Evolutionary conservation across 1,140 invertebrate genomes (phyloP).

Genomic region (Drosophila lacertosa): DNA sequence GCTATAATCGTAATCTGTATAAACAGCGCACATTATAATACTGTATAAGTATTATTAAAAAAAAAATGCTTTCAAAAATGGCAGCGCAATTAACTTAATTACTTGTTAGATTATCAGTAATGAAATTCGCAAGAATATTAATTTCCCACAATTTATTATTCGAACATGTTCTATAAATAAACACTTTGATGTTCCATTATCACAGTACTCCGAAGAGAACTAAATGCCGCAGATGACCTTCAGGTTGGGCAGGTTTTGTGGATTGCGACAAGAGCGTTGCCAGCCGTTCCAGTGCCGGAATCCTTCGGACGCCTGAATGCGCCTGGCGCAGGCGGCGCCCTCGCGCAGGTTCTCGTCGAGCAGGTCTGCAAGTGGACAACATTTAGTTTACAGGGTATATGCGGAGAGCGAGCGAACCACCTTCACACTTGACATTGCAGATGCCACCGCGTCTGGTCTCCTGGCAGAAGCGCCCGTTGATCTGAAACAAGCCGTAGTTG

Average conservation of each 20-base stretch:
- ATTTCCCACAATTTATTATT: too few species aligned
- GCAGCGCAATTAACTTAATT: too few species aligned
- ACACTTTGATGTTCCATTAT: too few species aligned
- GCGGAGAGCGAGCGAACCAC: slow-evolving; percentile 31
- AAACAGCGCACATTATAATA: too few species aligned
- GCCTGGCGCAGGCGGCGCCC: slow-evolving; percentile 88
- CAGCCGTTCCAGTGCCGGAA: slow-evolving; percentile 89
- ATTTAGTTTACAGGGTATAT: neutral
- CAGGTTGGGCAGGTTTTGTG: slow-evolving; percentile 86
- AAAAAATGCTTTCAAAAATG: too few species aligned
- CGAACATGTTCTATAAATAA: too few species aligned
- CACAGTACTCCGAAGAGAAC: neutral
- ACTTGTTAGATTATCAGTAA: too few species aligned
- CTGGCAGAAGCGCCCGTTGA: slow-evolving; percentile 64
- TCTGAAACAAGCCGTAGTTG: slow-evolving; percentile 88
- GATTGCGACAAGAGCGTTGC: slow-evolving; percentile 87
- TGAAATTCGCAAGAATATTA: too few species aligned
- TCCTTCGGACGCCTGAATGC: slow-evolving; percentile 86
- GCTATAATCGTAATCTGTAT: too few species aligned
- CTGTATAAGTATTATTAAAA: too few species aligned
- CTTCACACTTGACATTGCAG: slow-evolving; percentile 72
- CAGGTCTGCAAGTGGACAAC: slow-evolving; percentile 83
- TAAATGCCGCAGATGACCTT: slow-evolving; percentile 63
- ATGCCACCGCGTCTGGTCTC: slow-evolving; percentile 50
- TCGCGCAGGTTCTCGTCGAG: slow-evolving; percentile 88